These are phyloP conservation scores for Drosophila albomicans DNA, from an alignment of 1,140 invertebrate species.

Conservation along the genomic window DNA sequence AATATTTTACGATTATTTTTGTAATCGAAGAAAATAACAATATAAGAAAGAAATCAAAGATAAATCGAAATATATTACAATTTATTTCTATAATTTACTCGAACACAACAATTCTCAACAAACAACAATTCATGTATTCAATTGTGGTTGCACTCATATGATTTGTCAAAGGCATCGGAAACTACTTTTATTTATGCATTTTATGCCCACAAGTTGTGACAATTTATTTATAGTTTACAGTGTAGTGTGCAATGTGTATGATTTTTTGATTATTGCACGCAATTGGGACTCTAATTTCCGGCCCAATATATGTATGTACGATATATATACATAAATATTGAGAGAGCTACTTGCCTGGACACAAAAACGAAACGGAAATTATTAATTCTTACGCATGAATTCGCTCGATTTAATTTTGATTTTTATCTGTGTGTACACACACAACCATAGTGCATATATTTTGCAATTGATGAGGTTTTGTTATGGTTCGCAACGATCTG, in stretches of 20 bases:
- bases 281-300: constrained; percentile 45
- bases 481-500: constrained; percentile 12
- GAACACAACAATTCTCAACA: neutral
- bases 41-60: too few species aligned
- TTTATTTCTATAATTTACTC: too few species aligned
- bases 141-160: neutral
- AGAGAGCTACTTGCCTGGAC: constrained; percentile 15
- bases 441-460: constrained; percentile 24
- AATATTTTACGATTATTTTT: too few species aligned
- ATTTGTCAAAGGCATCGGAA: neutral
- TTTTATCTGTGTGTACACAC: constrained; percentile 58
- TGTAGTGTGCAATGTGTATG: constrained; percentile 7
- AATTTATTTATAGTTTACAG: constrained; percentile 1
- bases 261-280: constrained; percentile 13
- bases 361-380: constrained; percentile 66
- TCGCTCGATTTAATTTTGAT: constrained; percentile 76
- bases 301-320: constrained; percentile 13
- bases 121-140: neutral
- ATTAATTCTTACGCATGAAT: constrained; percentile 80
- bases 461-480: constrained; percentile 56
- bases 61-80: too few species aligned
- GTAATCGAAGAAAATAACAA: too few species aligned
- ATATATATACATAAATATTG: neutral
- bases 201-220: neutral
- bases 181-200: neutral